Percentiles rank a stretch among this genome's conserved stretches.
phyloP scores from a whole-genome alignment of 2,888 invertebrate species.

The Tortrix viridana region DNA sequence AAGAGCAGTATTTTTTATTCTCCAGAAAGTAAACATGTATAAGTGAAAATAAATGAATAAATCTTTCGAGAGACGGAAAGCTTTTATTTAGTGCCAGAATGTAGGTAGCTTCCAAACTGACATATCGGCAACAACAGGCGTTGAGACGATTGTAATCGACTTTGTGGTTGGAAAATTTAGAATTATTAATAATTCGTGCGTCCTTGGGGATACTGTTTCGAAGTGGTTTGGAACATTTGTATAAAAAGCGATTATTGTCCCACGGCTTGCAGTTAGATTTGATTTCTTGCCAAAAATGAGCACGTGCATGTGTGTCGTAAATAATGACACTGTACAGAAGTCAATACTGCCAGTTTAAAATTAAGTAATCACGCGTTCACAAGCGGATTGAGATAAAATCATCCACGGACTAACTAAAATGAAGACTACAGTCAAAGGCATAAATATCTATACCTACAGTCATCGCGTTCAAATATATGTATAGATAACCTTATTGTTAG shows the following conservation, averaged over 20 bases:
- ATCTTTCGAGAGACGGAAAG: too few relatives aligned
- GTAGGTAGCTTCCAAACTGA: neutral
- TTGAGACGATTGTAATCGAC: conserved; percentile 27
- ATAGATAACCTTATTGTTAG: too few relatives aligned
- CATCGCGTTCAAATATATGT: too few relatives aligned
- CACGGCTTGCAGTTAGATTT: conserved; percentile 56
- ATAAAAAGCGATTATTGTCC: conserved; percentile 44
- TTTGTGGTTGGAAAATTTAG: conserved; percentile 42
- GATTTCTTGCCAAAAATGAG: conserved; percentile 67
- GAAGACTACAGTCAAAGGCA: too few relatives aligned
- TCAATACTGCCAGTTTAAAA: conserved; percentile 41
- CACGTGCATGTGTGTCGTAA: conserved; percentile 48
- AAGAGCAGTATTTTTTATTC: too few relatives aligned
- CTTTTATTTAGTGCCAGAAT: conserved; percentile 20
- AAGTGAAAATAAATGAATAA: neutral
- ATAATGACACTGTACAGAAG: conserved; percentile 5
- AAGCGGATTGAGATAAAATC: conserved; percentile 43
- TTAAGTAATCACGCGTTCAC: conserved; percentile 23
- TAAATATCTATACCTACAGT: too few relatives aligned
- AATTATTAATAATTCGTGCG: conserved; percentile 49
- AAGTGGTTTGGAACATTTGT: conserved; percentile 23
- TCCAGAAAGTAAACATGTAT: neutral
- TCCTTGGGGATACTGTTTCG: conserved; percentile 47
- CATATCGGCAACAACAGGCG: conserved; percentile 28
- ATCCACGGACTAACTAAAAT: conserved; percentile 53